Percentiles rank a stretch among this genome's conserved stretches.
Conservation (phyloP, 2,888 invertebrate species). For the Meiosimyza platycephala region DNA sequence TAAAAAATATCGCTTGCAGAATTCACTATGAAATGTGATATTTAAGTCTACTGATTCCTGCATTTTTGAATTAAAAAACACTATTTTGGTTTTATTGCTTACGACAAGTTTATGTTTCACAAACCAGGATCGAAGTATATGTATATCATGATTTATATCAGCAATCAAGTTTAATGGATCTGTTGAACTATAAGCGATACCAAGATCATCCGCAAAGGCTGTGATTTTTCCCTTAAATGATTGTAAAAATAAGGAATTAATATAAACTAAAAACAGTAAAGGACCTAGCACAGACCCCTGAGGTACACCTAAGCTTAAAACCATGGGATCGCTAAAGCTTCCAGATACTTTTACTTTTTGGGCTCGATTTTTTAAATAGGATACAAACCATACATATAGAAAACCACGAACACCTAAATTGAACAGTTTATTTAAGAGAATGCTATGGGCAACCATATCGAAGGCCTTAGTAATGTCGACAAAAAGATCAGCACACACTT, state of each 20-base stretch:
- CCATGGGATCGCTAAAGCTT: not conserved
- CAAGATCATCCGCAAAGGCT: not conserved
- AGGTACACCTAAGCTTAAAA: not conserved
- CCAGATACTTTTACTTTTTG: not conserved
- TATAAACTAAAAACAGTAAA: not conserved
- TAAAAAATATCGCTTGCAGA: no score
- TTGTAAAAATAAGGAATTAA: no score
- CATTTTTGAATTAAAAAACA: no score
- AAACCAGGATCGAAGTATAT: no score
- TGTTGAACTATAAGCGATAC: not conserved
- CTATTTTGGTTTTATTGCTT: no score
- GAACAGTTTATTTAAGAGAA: not conserved
- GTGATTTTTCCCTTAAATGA: no score
- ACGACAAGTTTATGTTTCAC: no score
- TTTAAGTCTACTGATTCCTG: no score
- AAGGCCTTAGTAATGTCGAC: not conserved
- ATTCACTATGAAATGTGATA: no score
- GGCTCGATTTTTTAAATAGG: not conserved
- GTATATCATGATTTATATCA: no score
- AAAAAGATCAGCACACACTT: constrained; percentile 1
- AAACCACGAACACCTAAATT: not conserved
- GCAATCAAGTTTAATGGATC: no score
- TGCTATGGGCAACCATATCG: not conserved
- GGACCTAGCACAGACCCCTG: not conserved
- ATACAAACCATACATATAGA: not conserved